Evolutionary conservation across 1,140 invertebrate genomes (phyloP).

Genomic region (Achroia grisella): DNA sequence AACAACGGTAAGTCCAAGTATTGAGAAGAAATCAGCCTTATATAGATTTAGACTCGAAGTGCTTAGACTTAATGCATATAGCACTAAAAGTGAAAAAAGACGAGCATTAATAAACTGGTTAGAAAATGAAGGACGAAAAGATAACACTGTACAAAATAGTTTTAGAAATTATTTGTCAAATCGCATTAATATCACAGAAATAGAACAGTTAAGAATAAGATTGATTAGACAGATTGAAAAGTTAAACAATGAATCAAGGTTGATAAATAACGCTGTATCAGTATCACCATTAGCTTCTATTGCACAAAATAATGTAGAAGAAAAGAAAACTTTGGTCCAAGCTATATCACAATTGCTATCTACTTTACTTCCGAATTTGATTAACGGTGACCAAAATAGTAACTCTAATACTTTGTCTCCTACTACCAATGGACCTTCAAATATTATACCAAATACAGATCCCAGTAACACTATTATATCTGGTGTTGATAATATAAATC

Average conservation of each 20-base stretch:
- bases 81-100: constrained; percentile 43
- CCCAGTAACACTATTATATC: background rate
- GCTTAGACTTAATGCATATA: constrained; percentile 38
- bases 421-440: too few species aligned
- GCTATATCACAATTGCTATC: constrained; percentile 35
- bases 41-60: constrained; percentile 44
- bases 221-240: constrained; percentile 42
- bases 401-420: too few species aligned
- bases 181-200: constrained; percentile 32
- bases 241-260: constrained; percentile 39
- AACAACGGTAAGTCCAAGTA: constrained; percentile 28
- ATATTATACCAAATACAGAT: too few species aligned
- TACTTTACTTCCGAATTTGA: constrained; percentile 37
- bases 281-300: constrained; percentile 26
- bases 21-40: constrained; percentile 41
- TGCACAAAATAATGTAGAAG: constrained; percentile 31
- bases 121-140: constrained; percentile 27
- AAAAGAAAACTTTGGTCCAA: constrained; percentile 40
- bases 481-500: background rate
- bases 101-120: constrained; percentile 42
- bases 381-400: constrained; percentile 6
- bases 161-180: constrained; percentile 38
- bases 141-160: constrained; percentile 27
- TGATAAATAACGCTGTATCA: constrained; percentile 30
- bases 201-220: constrained; percentile 33